Percentiles rank a stretch among this genome's conserved stretches.
phyloP scores from a whole-genome alignment of 2,113 vertebrate genomes.

The Nibea coibor region DNA sequence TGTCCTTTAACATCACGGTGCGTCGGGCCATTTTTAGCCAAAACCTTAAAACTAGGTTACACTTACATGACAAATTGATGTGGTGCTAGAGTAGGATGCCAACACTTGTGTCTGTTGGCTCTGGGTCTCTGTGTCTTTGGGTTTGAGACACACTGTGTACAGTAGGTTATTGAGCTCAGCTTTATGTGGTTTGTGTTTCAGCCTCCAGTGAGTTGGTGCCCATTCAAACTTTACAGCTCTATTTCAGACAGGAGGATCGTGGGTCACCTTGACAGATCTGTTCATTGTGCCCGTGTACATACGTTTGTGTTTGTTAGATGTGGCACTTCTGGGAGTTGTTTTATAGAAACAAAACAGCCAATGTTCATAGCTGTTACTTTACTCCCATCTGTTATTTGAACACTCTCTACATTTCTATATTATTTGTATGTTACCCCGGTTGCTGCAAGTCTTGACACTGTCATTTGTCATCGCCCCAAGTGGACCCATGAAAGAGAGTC shows the following conservation, averaged over 20 bases:
- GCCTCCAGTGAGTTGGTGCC: conserved; percentile 3
- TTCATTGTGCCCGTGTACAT: not conserved
- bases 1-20: conserved; percentile 37
- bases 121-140: conserved; percentile 8
- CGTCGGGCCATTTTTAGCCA: conserved; percentile 37
- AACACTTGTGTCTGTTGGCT: conserved; percentile 11
- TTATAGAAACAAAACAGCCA: not conserved
- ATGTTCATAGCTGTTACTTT: not conserved
- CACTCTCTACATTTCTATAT: not conserved
- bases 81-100: conserved; percentile 4
- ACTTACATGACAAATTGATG: conserved; percentile 54
- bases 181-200: conserved; percentile 44
- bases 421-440: not conserved
- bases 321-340: not conserved
- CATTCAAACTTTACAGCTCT: conserved; percentile 37
- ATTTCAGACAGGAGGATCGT: conserved; percentile 2
- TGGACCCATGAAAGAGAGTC: not conserved
- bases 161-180: conserved; percentile 30
- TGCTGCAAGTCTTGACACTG: not conserved
- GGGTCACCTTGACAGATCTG: conserved; percentile 45
- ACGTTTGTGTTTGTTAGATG: not conserved
- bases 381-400: not conserved
- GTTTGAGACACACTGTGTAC: not conserved
- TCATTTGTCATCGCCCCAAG: not conserved
- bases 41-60: conserved; percentile 57